phyloP scores from a whole-genome alignment of 2,888 invertebrate species.

The Agrotis exclamationis region DNA sequence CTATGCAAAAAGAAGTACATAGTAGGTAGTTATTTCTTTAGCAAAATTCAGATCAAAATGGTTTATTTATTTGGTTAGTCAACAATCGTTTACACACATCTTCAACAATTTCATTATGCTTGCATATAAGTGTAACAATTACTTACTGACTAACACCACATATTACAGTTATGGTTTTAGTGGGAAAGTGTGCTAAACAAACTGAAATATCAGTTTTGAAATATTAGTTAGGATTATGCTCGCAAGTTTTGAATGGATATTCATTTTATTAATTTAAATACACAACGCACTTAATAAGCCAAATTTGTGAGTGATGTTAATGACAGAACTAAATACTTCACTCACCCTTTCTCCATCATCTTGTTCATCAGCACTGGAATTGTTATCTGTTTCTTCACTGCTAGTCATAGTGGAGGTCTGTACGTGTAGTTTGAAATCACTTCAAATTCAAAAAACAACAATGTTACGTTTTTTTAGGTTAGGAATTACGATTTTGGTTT shows the following conservation, averaged over 20 bases:
- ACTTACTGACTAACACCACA: too few species aligned
- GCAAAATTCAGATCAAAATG: too few species aligned
- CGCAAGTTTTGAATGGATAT: neutral
- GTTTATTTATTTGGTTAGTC: too few species aligned
- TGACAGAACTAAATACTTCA: neutral
- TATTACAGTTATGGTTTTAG: too few species aligned
- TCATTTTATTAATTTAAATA: neutral
- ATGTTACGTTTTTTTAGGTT: slow-evolving; percentile 19
- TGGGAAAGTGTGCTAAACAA: too few species aligned
- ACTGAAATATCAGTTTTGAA: too few species aligned
- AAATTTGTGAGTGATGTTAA: neutral
- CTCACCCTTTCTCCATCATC: slow-evolving; percentile 79
- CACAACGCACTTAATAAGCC: neutral
- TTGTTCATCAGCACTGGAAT: slow-evolving; percentile 63
- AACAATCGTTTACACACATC: too few species aligned
- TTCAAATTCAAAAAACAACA: slow-evolving; percentile 1
- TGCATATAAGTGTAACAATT: too few species aligned
- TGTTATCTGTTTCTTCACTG: slow-evolving; percentile 68
- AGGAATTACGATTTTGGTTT: neutral
- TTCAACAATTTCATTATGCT: too few species aligned
- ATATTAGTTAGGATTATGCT: too few species aligned
- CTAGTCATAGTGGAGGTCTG: slow-evolving; percentile 66
- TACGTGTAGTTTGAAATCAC: neutral
- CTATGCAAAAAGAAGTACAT: too few species aligned
- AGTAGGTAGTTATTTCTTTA: too few species aligned